A percentile compares a stretch with the other conserved stretches of the same genome.
These are phyloP conservation scores for Paradoxurus hermaphroditus DNA, from an alignment of 2,113 vertebrate species.

Conservation along the genomic window DNA sequence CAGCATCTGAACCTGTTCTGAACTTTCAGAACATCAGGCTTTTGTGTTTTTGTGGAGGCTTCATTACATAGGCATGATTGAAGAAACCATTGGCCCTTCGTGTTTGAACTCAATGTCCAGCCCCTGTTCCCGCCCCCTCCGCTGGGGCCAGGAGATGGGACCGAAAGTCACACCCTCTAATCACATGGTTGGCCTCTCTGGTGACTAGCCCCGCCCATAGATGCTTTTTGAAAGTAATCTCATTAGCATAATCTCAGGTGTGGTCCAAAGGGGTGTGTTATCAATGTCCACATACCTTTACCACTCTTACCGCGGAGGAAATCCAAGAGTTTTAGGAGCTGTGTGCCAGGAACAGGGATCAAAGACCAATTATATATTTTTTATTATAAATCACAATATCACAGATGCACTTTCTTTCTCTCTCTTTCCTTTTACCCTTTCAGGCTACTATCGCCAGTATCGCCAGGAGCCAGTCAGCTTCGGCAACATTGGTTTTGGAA, in stretches of 20 bases:
- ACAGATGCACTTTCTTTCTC: not conserved
- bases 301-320: not conserved
- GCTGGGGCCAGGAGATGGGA: too few species aligned
- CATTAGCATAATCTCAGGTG: not conserved
- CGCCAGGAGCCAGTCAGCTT: slow-evolving; percentile 96
- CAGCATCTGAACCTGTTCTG: not conserved
- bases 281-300: not conserved
- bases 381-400: not conserved
- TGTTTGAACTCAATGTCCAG: not conserved
- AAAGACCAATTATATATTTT: not conserved
- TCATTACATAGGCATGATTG: not conserved
- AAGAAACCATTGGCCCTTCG: not conserved
- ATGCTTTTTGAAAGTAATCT: not conserved
- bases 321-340: not conserved
- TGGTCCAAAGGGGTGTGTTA: not conserved
- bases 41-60: not conserved
- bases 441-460: slow-evolving; percentile 95
- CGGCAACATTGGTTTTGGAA: slow-evolving; percentile 92
- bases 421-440: not conserved
- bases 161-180: not conserved
- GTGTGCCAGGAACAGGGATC: not conserved
- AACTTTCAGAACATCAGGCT: not conserved
- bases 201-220: not conserved
- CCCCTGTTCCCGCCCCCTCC: not conserved
- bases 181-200: not conserved